A percentile compares a stretch with the other conserved stretches of the same genome.
These are phyloP conservation scores for Fregetta grallaria DNA, from an alignment of 2,113 vertebrate genomes.

Conservation along the genomic window DNA sequence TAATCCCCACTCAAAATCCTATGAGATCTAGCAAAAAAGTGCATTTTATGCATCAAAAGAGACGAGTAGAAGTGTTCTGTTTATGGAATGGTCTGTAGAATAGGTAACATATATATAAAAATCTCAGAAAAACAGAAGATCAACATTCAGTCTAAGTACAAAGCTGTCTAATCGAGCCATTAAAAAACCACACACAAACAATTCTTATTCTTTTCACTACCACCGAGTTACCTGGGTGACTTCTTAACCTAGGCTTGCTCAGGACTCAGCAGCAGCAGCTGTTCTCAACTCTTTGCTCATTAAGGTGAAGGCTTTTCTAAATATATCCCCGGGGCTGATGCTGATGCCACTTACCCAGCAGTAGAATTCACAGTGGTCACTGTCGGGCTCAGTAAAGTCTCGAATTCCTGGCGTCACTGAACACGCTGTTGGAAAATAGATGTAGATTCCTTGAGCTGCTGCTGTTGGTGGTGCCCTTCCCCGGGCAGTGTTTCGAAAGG, in stretches of 20 bases:
- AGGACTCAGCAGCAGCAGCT: background rate
- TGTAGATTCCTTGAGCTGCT: rapidly evolving
- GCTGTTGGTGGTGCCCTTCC: background rate
- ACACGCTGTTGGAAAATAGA: background rate
- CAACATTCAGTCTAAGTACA: background rate
- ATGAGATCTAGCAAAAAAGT: background rate
- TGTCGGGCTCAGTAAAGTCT: background rate
- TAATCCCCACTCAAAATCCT: background rate
- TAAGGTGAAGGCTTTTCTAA: background rate
- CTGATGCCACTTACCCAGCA: background rate
- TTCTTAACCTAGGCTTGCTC: background rate
- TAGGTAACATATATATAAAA: background rate
- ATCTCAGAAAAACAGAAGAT: background rate
- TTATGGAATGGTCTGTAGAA: background rate
- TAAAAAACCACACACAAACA: background rate
- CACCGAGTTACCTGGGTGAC: background rate
- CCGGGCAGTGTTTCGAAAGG: background rate
- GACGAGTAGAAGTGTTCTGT: background rate
- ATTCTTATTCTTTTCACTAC: background rate
- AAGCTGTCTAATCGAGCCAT: background rate
- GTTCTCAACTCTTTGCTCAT: background rate
- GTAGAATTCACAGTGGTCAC: background rate
- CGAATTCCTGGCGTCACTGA: background rate
- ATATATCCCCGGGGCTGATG: rapidly evolving
- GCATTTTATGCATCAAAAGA: background rate